These are phyloP conservation scores for Drosophila borborema DNA, from an alignment of 2,888 invertebrate genomes.

Conservation along the genomic window DNA sequence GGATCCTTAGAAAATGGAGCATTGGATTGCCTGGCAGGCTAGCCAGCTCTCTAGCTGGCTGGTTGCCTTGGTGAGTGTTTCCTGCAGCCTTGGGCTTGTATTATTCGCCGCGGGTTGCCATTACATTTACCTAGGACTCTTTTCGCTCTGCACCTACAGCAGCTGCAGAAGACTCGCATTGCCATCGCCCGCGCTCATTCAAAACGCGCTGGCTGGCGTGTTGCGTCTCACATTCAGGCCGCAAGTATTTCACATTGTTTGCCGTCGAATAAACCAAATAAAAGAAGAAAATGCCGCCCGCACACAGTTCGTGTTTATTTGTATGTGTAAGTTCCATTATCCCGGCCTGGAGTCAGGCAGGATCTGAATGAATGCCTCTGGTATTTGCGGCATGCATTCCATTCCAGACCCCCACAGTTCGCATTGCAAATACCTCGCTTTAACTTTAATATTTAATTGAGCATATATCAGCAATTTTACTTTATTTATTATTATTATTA, in stretches of 20 bases:
- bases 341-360: constrained; percentile 16
- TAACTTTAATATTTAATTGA: constrained; percentile 7
- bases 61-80: constrained; percentile 52
- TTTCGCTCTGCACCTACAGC: background rate
- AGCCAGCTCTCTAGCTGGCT: constrained; percentile 20
- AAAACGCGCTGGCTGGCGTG: constrained; percentile 14
- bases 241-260: constrained; percentile 74
- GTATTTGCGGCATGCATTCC: constrained; percentile 37
- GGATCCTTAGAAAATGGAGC: constrained; percentile 72
- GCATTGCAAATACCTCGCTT: constrained; percentile 21
- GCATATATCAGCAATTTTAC: background rate
- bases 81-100: constrained; percentile 39
- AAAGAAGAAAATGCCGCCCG: constrained; percentile 30
- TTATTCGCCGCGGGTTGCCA: constrained; percentile 50
- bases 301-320: constrained; percentile 44
- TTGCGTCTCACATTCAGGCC: constrained; percentile 59
- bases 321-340: constrained; percentile 39
- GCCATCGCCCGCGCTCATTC: constrained; percentile 7
- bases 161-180: background rate
- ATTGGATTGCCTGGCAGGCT: constrained; percentile 29
- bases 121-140: constrained; percentile 64
- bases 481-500: background rate
- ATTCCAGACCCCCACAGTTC: constrained; percentile 11
- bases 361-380: constrained; percentile 13
- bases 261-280: constrained; percentile 65